Percentiles rank a stretch among this genome's conserved stretches.
phyloP scores from a whole-genome alignment of 2,113 vertebrate species.

The Haemorhous mexicanus region DNA sequence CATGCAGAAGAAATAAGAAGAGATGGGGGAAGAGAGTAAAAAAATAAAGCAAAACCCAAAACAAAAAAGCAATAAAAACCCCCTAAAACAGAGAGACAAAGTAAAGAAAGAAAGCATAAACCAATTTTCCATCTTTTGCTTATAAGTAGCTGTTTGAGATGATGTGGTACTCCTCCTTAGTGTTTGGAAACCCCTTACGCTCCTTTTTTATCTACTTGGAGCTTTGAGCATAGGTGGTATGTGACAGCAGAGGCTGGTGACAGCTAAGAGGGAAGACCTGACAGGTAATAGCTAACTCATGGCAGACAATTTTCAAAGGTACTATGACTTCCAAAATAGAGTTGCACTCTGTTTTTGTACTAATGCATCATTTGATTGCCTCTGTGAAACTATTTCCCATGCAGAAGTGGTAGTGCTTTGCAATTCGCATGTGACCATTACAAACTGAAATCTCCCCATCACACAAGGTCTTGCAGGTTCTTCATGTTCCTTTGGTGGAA shows the following conservation, averaged over 20 bases:
- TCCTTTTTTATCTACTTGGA: neutral
- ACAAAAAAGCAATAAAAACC: neutral
- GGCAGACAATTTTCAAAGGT: neutral
- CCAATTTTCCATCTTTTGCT: neutral
- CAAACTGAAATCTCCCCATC: neutral
- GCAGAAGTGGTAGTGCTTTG: neutral
- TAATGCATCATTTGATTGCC: neutral
- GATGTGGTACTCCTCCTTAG: neutral
- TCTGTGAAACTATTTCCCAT: neutral
- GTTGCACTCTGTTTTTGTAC: neutral
- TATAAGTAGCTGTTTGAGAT: neutral
- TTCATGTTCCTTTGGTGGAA: neutral
- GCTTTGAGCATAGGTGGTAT: neutral
- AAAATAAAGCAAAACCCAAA: neutral
- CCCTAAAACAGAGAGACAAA: neutral
- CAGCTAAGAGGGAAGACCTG: neutral
- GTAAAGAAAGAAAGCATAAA: neutral
- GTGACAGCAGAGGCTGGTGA: neutral
- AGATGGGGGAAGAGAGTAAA: fast-evolving
- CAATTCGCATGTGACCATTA: neutral
- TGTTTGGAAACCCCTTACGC: neutral
- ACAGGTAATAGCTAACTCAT: neutral
- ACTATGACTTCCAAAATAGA: neutral
- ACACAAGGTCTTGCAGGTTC: neutral
- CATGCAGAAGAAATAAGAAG: neutral